Evolutionary conservation across 1,140 invertebrate genomes (phyloP), one percentile per base, ranked within the genome.

Genomic region (Megathymus violae): DNA sequence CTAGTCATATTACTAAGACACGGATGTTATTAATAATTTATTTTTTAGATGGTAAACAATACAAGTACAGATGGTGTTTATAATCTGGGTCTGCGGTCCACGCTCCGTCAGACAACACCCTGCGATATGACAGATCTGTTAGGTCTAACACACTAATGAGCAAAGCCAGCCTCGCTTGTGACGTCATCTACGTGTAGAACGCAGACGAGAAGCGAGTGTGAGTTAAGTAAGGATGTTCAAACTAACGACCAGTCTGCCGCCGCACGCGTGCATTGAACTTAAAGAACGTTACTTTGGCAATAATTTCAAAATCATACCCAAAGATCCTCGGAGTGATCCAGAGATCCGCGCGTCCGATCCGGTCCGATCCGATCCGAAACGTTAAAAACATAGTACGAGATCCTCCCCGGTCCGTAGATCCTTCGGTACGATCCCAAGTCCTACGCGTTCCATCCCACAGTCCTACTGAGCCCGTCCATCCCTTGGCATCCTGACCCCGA

Each of bases 301-400:
- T 76, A 85, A 80, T 82, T 80, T 77, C 67, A 86, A 89, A 79
- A 73, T 84, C 85, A 89, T 89, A 87, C 87, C 85, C 87, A 81
- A 80, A 74, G 75, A 77, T 85, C 82, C 84, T 54, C 38, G 51
- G 69, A 77, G 52, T 51, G 71, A 76, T 82, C 74, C 76, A 43
- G 69, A 48, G 69, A 64, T 74, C 76, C 73, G 52, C 62, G 44
- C 64, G 48, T 67, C 64, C 48, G 46, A 43, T 67, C 69, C 62
- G 51, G 40, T 59, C 52, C 52, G 56, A 58, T 69, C 63, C 72
- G 51, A 43, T 69, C 61, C 62, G 54, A 63, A 62, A 62, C 40
- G 40, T 56, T 44, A 43, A 56, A 43, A 43, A 56, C 25, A 40
- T 52, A 27, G 52, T 16, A 56, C 52, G 38, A 43, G 54, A 58